Base-by-base conservation (phyloP, 2,888 invertebrate species). In the Spodoptera littoralis region DNA sequence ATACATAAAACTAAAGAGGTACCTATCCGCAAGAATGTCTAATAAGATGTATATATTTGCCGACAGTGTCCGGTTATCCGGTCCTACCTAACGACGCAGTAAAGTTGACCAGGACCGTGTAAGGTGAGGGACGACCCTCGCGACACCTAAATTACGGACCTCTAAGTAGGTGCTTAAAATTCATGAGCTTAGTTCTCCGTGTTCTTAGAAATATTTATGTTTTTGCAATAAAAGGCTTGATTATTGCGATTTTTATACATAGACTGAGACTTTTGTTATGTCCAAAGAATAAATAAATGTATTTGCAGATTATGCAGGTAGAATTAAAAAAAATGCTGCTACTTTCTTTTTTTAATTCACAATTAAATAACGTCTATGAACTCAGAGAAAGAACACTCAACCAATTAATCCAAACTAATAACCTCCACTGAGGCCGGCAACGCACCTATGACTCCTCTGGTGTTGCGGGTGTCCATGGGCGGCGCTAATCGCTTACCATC, bases 11-110 rank as follows among this genome's bases (percentile, higher is more conserved):
- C 52, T 62, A 50, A 62, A 67, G 62, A 60, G 53, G 47, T 67
- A 18, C 1, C 18, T 18, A 50, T 62, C 62, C 56, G 45, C 68
- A 51, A 65, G 58, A 62, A 53, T 63, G 45, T n/a, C 60, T 68
- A 68, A 79, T 76, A 60, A 79, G 64, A 76, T 72, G 79, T 66
- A 72, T 76, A 66, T 76, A 65, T 70, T 76, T 65, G 68, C 47
- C 47, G 53, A 49, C 60, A 76, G 44, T 62, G 56, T 58, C 75
- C 65, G 45, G 52, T 47, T 64, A 53, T 58, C 75, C 65, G 45
- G 52, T 45, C 63, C 62, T 44, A 50, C 18, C 63, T 58, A 66
- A 79, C 58, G 52, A 55, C 65, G 62, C 61, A 66, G 64, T 77
- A 72, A 77, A 77, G 72, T 72, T 49, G 59, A 52, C 66, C 62